Percentiles rank a stretch among this genome's conserved stretches.
phyloP scores from a whole-genome alignment of 1,140 invertebrate species.

The Macrostomum lignano region DNA sequence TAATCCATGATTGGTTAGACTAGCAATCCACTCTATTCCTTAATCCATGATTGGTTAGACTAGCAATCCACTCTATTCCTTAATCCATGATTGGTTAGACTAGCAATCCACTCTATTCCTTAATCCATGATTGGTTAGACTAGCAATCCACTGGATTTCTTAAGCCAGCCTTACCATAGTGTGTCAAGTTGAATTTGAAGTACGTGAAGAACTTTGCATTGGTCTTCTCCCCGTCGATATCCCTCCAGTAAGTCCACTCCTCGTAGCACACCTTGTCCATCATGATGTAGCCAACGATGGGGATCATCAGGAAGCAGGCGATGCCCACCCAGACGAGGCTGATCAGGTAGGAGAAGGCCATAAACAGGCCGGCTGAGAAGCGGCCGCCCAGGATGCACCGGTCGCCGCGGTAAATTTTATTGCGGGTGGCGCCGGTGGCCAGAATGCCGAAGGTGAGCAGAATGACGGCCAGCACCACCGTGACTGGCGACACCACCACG shows the following conservation, averaged over 20 bases:
- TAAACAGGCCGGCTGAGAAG: conserved; percentile 66
- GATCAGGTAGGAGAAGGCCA: conserved; percentile 62
- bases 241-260: conserved; percentile 11
- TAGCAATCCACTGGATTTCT: no score
- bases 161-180: conserved; percentile 53
- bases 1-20: no score
- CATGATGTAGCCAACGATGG: conserved; percentile 15
- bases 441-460: conserved; percentile 66
- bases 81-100: no score
- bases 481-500: conserved; percentile 57
- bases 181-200: conserved; percentile 26
- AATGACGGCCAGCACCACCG: conserved; percentile 75
- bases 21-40: no score
- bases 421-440: conserved; percentile 69
- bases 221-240: no score
- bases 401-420: conserved; percentile 69
- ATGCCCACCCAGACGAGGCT: conserved; percentile 54
- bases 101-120: no score
- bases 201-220: conserved; percentile 7
- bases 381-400: conserved; percentile 64
- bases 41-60: no score
- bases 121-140: no score
- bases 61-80: no score
- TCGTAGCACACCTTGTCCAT: conserved; percentile 14
- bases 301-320: conserved; percentile 47